These are phyloP conservation scores for Telenomus remus DNA, from an alignment of 1,140 invertebrate genomes.

Conservation along the genomic window DNA sequence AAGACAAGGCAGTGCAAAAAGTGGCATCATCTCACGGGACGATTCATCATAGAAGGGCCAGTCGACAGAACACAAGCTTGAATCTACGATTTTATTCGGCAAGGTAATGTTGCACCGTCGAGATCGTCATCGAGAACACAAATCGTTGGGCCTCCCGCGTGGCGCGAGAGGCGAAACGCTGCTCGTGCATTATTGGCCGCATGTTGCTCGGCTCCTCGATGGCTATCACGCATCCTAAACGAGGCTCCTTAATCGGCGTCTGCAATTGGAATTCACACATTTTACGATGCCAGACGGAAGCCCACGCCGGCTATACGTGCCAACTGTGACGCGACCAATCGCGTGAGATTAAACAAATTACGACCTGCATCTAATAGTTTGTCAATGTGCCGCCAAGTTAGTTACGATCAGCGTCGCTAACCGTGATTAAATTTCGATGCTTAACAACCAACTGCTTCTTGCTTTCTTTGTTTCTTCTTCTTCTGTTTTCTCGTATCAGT, in stretches of 20 bases:
- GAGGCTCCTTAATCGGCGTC: constrained; percentile 40
- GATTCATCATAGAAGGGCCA: constrained; percentile 26
- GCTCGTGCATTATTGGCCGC: constrained; percentile 46
- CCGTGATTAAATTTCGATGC: constrained; percentile 5
- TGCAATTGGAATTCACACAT: constrained; percentile 38
- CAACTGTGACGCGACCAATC: constrained; percentile 23
- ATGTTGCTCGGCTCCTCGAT: constrained; percentile 31
- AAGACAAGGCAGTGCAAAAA: constrained; percentile 9
- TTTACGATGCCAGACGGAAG: constrained; percentile 35
- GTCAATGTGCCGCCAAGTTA: constrained; percentile 14
- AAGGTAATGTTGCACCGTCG: constrained; percentile 33
- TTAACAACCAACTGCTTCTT: neutral
- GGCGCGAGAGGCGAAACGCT: too few relatives aligned
- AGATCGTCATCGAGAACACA: constrained; percentile 50
- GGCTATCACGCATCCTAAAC: constrained; percentile 41
- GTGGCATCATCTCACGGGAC: neutral
- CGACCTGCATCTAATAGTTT: constrained; percentile 22
- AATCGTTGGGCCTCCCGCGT: constrained; percentile 45
- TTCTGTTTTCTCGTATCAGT: too few relatives aligned
- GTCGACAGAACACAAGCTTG: constrained; percentile 29
- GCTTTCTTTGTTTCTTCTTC: too few relatives aligned
- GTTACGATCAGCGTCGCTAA: constrained; percentile 11
- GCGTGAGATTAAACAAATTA: constrained; percentile 7
- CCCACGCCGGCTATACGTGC: constrained; percentile 14
- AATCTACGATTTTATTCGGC: constrained; percentile 38